These are phyloP conservation scores for Lordiphosa fenestrarum DNA, from an alignment of 2,888 invertebrate species.

Conservation along the genomic window DNA sequence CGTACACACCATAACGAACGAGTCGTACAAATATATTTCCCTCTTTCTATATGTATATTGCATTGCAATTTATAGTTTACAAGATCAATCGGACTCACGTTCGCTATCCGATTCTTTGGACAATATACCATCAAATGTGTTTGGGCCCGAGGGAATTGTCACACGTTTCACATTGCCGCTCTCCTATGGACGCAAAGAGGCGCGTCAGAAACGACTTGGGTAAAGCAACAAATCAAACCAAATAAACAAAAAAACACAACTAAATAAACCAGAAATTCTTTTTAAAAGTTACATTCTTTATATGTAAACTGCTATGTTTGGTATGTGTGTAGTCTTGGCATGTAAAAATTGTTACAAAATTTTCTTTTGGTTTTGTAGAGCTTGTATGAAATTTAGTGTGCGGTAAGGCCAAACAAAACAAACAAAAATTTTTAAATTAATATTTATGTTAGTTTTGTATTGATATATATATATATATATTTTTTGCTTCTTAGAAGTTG, in stretches of 20 bases:
- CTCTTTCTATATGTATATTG: conserved; percentile 35
- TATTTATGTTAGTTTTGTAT: too few relatives aligned
- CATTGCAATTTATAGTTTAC: conserved; percentile 78
- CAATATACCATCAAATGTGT: conserved; percentile 81
- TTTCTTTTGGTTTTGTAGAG: not conserved
- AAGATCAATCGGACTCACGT: conserved; percentile 81
- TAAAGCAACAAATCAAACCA: conserved; percentile 80
- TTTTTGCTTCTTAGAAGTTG: too few relatives aligned
- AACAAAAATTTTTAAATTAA: too few relatives aligned
- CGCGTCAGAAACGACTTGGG: conserved; percentile 91
- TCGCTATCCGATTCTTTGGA: conserved; percentile 83
- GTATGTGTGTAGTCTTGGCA: conserved; percentile 6
- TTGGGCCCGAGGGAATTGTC: conserved; percentile 83
- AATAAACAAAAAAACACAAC: conserved; percentile 22
- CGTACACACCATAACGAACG: conserved; percentile 1
- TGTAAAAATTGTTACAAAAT: not conserved
- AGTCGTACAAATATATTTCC: conserved; percentile 1
- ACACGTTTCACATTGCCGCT: conserved; percentile 87
- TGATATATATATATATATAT: too few relatives aligned
- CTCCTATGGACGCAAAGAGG: conserved; percentile 89
- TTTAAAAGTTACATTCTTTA: too few relatives aligned
- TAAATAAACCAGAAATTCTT: conserved; percentile 14
- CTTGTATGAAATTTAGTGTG: not conserved
- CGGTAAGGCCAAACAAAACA: too few relatives aligned
- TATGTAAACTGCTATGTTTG: too few relatives aligned